Percentiles rank a stretch among this genome's conserved stretches.
Evolutionary conservation across 2,888 invertebrate species (phyloP).

Genomic region (Coelogynopora nodosa): DNA sequence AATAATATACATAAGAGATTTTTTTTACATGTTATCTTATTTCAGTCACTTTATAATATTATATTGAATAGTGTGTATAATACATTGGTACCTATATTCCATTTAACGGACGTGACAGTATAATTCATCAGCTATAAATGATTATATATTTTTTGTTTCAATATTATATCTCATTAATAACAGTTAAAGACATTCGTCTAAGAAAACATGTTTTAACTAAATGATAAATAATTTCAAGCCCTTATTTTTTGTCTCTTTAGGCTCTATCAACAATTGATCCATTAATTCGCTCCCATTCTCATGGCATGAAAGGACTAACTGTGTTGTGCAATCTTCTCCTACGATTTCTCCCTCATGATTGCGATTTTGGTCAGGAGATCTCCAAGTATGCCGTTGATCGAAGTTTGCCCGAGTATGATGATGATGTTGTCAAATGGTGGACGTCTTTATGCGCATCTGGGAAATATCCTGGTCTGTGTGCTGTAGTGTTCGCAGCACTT

Average conservation of each 20-base stretch:
- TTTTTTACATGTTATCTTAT: background rate
- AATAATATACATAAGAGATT: background rate
- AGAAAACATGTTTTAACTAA: background rate
- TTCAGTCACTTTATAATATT: background rate
- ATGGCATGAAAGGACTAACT: conserved; percentile 15
- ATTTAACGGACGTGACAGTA: background rate
- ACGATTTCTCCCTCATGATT: conserved; percentile 25
- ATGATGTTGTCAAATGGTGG: conserved; percentile 20
- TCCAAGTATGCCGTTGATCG: conserved; percentile 20
- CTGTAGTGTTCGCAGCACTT: conserved; percentile 24
- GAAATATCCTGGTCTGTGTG: conserved; percentile 25
- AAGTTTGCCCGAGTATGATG: conserved; percentile 16
- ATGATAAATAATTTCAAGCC: background rate
- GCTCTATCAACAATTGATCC: conserved; percentile 19
- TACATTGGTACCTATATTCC: background rate
- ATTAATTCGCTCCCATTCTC: conserved; percentile 29
- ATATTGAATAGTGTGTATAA: background rate
- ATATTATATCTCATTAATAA: background rate
- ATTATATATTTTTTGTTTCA: background rate
- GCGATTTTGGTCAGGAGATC: conserved; percentile 20
- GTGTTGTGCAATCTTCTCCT: conserved; percentile 8
- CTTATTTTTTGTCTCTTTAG: background rate
- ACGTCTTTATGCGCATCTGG: conserved; percentile 10
- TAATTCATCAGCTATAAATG: background rate
- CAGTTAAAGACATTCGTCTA: too few relatives aligned